Conservation (phyloP, 2,797 vertebrate genomes). For the Neosilurus hyrtlii region DNA sequence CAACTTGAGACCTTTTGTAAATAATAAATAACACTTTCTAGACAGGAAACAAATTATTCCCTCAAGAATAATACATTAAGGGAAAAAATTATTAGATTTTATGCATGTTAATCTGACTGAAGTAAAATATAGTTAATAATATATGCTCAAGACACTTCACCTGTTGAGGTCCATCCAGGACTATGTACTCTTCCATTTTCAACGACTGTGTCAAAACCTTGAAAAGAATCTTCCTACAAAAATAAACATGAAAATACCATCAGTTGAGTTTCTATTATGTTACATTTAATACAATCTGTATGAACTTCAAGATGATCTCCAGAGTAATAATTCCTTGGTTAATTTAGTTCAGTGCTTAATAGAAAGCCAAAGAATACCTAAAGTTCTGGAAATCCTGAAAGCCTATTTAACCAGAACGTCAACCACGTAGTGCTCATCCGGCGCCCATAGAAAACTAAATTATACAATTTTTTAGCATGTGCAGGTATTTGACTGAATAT, state of each 20-base stretch:
- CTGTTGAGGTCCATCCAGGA: constrained; percentile 80
- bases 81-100: neutral
- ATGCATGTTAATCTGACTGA: neutral
- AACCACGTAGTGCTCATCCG: no score
- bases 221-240: constrained; percentile 90
- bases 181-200: constrained; percentile 88
- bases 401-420: neutral
- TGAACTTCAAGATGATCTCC: neutral
- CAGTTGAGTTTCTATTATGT: neutral
- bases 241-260: constrained; percentile 46
- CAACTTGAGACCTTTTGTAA: neutral
- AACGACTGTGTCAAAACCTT: constrained; percentile 88
- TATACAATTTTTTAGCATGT: no score
- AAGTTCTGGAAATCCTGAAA: neutral
- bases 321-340: neutral
- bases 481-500: no score
- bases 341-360: neutral
- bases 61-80: neutral
- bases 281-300: neutral
- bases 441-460: no score
- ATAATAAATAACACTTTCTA: neutral
- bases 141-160: constrained; percentile 63
- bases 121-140: neutral
- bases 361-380: neutral
- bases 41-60: neutral